phyloP scores from a whole-genome alignment of 2,113 vertebrate genomes.

The Ptychochromis oligacanthus region DNA sequence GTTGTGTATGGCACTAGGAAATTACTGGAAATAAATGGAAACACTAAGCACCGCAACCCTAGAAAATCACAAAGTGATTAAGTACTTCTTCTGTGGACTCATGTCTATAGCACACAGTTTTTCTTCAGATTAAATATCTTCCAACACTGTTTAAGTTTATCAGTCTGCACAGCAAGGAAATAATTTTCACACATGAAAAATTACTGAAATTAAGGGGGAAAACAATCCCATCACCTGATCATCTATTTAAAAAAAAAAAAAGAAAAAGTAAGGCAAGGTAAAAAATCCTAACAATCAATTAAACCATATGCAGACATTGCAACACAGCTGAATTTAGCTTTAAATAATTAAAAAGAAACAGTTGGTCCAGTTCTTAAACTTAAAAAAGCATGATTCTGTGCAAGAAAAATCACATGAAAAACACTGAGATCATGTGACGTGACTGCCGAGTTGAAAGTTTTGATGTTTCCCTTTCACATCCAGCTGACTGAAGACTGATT shows the following conservation, averaged over 20 bases:
- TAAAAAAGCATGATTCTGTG: conserved; percentile 48
- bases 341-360: conserved; percentile 29
- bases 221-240: conserved; percentile 58
- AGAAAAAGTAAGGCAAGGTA: conserved; percentile 68
- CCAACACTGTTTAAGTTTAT: conserved; percentile 41
- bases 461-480: conserved; percentile 61
- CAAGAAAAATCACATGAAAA: conserved; percentile 32
- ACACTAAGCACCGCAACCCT: conserved; percentile 54
- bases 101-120: conserved; percentile 15
- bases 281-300: conserved; percentile 36
- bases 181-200: conserved; percentile 35
- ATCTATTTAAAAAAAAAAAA: conserved; percentile 17
- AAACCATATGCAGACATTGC: conserved; percentile 63
- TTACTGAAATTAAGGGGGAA: conserved; percentile 12
- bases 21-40: conserved; percentile 39
- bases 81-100: conserved; percentile 12
- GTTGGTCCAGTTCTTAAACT: conserved; percentile 49
- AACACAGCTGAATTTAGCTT: conserved; percentile 66
- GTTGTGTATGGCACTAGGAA: background rate
- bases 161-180: conserved; percentile 54
- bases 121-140: conserved; percentile 43
- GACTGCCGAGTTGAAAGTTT: conserved; percentile 37
- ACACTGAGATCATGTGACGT: background rate
- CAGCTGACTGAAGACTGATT: conserved; percentile 31
- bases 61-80: conserved; percentile 24